Base-by-base conservation (phyloP, 1,140 invertebrate species). In the Hesperophylax magnus region DNA sequence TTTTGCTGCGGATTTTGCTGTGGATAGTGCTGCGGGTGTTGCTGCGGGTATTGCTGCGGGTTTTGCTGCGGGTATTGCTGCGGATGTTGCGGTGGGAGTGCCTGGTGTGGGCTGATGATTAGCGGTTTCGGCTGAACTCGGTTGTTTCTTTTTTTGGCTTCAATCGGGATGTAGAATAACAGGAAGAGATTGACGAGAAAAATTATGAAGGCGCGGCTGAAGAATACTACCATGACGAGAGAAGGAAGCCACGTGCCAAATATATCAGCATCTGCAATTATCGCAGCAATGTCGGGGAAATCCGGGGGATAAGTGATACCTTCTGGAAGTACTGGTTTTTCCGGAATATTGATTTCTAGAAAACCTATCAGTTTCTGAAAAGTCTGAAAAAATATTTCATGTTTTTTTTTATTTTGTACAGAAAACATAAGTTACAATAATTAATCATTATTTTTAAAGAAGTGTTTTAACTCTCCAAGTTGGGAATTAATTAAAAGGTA, bases 231-330 rank as follows among this genome's bases (percentile, higher is more conserved):
- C 76, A 78, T 78, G 8, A 78, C 7, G 18, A 22, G 17, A 52
- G 76, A 65, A n/a, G 76, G 76, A 31, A 78, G 34, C 76, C 76
- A 78, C 17, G 76, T 65, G 17, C 15, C 31, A n/a, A n/a, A n/a
- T 4, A 71, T 0, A 6, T 71, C 7, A n/a, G 15, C 14, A 3
- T 52, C 20, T 7, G 52, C 15, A 4, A 71, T 2, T 3, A 1
- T 0, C 14, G 52, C 7, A 6, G 24, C 0, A 20, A 65, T 34
- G 15, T 71, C n/a, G 3, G 39, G n/a, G 1, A 34, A 9, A 71
- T 22, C 34, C 1, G 11, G 9, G 1, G 39, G 39, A 47, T 14
- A 6, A 9, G 34, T 39, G 7, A 39, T 8, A 15, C 18, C 65
- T 3, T 6, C 27, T 14, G 34, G 27, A 27, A 27, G 27, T 5